Evolutionary conservation across 2,888 invertebrate species (phyloP), one percentile per base, ranked within the genome.

Genomic region (Molanna angustata): DNA sequence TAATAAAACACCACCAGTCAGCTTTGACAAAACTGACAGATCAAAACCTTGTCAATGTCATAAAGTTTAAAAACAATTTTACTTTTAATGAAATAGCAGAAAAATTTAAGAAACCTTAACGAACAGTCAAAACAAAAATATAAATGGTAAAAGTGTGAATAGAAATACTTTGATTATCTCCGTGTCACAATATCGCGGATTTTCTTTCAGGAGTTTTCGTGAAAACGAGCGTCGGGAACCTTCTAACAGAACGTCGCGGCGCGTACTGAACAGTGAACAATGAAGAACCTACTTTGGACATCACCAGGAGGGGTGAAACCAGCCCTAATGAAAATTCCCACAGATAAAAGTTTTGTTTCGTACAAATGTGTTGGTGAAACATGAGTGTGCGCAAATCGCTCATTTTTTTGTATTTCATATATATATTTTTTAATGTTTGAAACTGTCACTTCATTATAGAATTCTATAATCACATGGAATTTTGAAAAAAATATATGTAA

Each of bases 211-310:
- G n/a, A n/a, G n/a, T n/a, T n/a, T n/a, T n/a, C n/a, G n/a, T n/a
- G 22, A 27, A 19, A 40, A 37, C 14, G 18, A 39, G 18, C 39
- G 47, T 14, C 22, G 21, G 37, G 17, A 9, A 33, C 51, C n/a
- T 16, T 27, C 43, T 41, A 9, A 17, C 16, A 14, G 41, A 51
- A 27, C 53, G 48, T 45, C 49, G 47, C 43, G 48, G 43, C 53
- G 54, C 53, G 11, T 44, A 57, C 57, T 57, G 48, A 39, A 37
- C n/a, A n/a, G n/a, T n/a, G n/a, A n/a, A n/a, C n/a, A n/a, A n/a
- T n/a, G n/a, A n/a, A n/a, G n/a, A n/a, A n/a, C n/a, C n/a, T n/a
- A n/a, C n/a, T n/a, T n/a, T n/a, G n/a, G n/a, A n/a, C n/a, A n/a
- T n/a, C n/a, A n/a, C 20, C 40, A 33, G 31, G 13, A 21, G 27